Evolutionary conservation across 2,888 invertebrate species (phyloP).

Genomic region (Xylota segnis): DNA sequence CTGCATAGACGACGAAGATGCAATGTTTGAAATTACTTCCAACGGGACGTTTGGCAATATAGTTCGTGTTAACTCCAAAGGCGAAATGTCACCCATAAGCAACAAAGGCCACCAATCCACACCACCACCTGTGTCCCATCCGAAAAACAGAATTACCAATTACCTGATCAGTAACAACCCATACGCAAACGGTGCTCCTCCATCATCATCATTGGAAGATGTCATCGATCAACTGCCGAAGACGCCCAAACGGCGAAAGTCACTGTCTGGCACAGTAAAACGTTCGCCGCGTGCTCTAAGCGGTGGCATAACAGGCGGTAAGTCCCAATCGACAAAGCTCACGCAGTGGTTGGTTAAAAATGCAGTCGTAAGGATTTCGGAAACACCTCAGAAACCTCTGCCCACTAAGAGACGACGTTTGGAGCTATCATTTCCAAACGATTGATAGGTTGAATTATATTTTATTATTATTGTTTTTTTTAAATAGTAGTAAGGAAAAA

Average conservation of each 20-base stretch:
- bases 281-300: conserved; percentile 45
- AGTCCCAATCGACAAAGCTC: conserved; percentile 80
- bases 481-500: conserved; percentile 24
- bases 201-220: conserved; percentile 43
- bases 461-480: conserved; percentile 17
- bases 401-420: conserved; percentile 73
- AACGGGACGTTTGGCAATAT: conserved; percentile 82
- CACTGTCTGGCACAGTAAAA: conserved; percentile 61
- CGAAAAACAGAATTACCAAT: conserved; percentile 81
- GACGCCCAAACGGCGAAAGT: conserved; percentile 81
- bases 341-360: conserved; percentile 82
- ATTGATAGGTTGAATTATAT: conserved; percentile 29
- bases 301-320: conserved; percentile 14
- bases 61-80: conserved; percentile 81
- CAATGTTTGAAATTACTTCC: conserved; percentile 83
- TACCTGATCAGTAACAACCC: conserved; percentile 80
- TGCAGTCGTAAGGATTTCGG: conserved; percentile 52
- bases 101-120: conserved; percentile 76
- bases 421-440: conserved; percentile 76
- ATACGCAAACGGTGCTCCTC: conserved; percentile 15
- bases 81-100: conserved; percentile 81
- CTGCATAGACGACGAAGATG: conserved; percentile 79
- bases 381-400: conserved; percentile 30
- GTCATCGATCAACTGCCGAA: conserved; percentile 77
- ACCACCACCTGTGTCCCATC: conserved; percentile 49